A percentile compares a stretch with the other conserved stretches of the same genome.
phyloP scores from a whole-genome alignment of 2,113 vertebrate genomes.

The Lepidothrix coronata region DNA sequence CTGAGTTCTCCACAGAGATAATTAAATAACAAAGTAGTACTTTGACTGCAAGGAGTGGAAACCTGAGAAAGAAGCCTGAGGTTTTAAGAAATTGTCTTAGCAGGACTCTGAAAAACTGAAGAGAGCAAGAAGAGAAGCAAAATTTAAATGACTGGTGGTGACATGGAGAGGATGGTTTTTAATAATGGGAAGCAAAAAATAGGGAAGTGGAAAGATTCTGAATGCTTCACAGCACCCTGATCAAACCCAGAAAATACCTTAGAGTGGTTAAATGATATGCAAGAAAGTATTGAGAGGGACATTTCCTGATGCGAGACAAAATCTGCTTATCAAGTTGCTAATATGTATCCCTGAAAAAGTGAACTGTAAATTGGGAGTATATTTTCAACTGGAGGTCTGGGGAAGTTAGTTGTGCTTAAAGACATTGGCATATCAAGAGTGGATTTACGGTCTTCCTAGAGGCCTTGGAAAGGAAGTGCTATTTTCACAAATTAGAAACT shows the following conservation, averaged over 20 bases:
- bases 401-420: not conserved
- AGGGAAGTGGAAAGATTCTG: not conserved
- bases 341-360: not conserved
- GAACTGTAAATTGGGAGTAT: not conserved
- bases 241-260: not conserved
- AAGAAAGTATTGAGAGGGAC: not conserved
- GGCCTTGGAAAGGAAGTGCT: not conserved
- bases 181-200: not conserved
- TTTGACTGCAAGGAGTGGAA: not conserved
- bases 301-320: not conserved
- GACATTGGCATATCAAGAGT: not conserved
- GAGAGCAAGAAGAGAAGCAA: not conserved
- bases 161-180: not conserved
- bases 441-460: not conserved
- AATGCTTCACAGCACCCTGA: not conserved
- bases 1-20: not conserved
- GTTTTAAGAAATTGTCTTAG: not conserved
- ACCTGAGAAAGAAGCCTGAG: not conserved
- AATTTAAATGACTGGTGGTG: not conserved
- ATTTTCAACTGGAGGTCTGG: not conserved
- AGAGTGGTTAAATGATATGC: not conserved
- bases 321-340: fast-evolving
- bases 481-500: not conserved
- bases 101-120: not conserved
- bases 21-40: not conserved